Base-by-base conservation (phyloP, 2,113 vertebrate genomes). In the Ardeotis arabs region DNA sequence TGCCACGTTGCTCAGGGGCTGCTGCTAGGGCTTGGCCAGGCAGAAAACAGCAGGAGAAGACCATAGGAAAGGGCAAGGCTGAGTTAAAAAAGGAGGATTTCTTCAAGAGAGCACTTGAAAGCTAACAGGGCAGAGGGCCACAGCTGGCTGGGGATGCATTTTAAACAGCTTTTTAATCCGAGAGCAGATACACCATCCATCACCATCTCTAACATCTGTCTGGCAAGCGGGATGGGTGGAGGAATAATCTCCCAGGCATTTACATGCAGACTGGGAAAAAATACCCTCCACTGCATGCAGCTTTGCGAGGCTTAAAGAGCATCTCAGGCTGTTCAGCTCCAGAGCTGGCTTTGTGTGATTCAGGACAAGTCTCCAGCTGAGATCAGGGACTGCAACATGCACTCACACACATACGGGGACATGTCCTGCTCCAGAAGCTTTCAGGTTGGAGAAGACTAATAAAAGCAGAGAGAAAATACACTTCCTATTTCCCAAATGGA, bases 101-200 rank as follows among this genome's bases (percentile, higher is more conserved):
- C 17, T 94, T 79, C 44, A 72, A 60, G 27, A 70, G 20, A 66
- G 17, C 1, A 1, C 56, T 72, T 28, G 39, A 55, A 79, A 90
- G 39, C 83, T 83, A n/a, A 37, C 45, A 91, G 59, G 45, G 58
- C 52, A 92, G 89, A 70, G 67, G 47, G 29, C 53, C 86, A 39
- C 85, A 92, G 69, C 83, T 89, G 88, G 62, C 60, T 67, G 49
- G 25, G 39, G 49, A 44, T 75, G 62, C 3, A 3, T 67, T 92
- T 84, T 76, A 70, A 87, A 76, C 27, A 72, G 83, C 21, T 89
- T 90, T 88, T 96, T 89, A 81, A 95, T 93, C 87, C 4, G 33
- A 72, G 70, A 92, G 29, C 87, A 68, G 47, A 64, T 82, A 67
- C 28, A 82, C 77, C 83, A 84, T 80, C 83, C 76, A 53, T 87